A percentile compares a stretch with the other conserved stretches of the same genome.
phyloP scores from a whole-genome alignment of 2,888 invertebrate species.

The Tenthredo distinguenda region DNA sequence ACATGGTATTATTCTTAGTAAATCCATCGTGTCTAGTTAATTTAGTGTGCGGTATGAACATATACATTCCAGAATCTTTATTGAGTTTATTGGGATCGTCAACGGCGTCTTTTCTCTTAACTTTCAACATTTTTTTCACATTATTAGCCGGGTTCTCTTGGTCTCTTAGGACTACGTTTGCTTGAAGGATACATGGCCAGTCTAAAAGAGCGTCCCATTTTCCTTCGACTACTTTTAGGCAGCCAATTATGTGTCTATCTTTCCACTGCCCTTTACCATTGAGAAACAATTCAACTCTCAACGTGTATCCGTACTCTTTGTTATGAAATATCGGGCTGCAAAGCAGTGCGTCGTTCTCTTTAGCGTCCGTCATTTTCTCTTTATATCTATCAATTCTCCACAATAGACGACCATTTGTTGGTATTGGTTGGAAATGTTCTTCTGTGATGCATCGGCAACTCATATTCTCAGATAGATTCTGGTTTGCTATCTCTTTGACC shows the following conservation, averaged over 20 bases:
- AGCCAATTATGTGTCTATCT: slow-evolving; percentile 86
- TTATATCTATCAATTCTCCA: slow-evolving; percentile 86
- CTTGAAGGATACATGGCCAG: slow-evolving; percentile 87
- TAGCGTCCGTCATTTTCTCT: slow-evolving; percentile 84
- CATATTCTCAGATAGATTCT: slow-evolving; percentile 27
- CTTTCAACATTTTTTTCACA: slow-evolving; percentile 74
- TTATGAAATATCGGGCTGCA: slow-evolving; percentile 86
- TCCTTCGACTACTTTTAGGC: slow-evolving; percentile 84
- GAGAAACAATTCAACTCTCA: slow-evolving; percentile 85
- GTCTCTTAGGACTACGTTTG: slow-evolving; percentile 84
- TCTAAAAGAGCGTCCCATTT: slow-evolving; percentile 86
- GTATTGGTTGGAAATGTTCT: slow-evolving; percentile 19
- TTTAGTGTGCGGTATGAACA: slow-evolving; percentile 84
- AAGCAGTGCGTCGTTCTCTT: slow-evolving; percentile 82
- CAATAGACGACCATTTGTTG: slow-evolving; percentile 81
- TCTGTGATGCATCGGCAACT: neutral
- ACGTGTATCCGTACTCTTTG: slow-evolving; percentile 86
- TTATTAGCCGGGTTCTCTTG: slow-evolving; percentile 80
- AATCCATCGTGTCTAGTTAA: slow-evolving; percentile 82
- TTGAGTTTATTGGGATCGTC: slow-evolving; percentile 59
- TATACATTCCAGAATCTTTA: slow-evolving; percentile 76
- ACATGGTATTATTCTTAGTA: slow-evolving; percentile 82
- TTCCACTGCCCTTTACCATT: slow-evolving; percentile 90
- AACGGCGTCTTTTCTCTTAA: slow-evolving; percentile 55
- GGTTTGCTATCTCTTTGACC: slow-evolving; percentile 56